Conservation (phyloP, 1,140 invertebrate genomes). For the Drosophila kurseongensis region DNA sequence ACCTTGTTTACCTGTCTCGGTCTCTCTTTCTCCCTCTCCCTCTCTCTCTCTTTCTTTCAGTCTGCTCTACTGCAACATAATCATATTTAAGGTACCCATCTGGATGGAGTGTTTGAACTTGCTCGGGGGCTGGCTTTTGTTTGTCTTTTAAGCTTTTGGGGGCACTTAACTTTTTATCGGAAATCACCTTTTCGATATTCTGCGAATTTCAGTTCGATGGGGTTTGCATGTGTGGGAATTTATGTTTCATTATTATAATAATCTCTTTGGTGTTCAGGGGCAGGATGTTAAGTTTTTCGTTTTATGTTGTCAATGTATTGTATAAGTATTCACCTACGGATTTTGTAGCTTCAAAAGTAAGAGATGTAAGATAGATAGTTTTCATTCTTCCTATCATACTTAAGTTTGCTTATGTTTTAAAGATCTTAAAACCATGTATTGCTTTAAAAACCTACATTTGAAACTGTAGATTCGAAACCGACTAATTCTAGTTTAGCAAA, state of each 20-base stretch:
- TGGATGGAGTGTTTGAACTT: constrained; percentile 62
- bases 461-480: too few relatives aligned
- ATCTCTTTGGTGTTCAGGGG: background rate
- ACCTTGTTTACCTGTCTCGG: constrained; percentile 50
- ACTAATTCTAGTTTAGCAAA: background rate
- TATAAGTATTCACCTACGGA: background rate
- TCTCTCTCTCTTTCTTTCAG: constrained; percentile 1
- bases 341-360: too few relatives aligned
- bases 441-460: background rate
- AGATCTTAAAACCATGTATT: background rate
- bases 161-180: constrained; percentile 79
- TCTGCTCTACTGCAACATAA: constrained; percentile 55
- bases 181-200: constrained; percentile 68
- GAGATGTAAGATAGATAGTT: too few relatives aligned
- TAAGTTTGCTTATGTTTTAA: too few relatives aligned
- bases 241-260: constrained; percentile 6
- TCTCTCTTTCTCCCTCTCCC: background rate
- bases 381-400: too few relatives aligned
- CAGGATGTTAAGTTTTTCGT: background rate
- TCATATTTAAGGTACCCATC: constrained; percentile 73
- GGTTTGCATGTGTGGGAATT: constrained; percentile 21
- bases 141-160: constrained; percentile 56
- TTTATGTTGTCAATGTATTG: background rate
- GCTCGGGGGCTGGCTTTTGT: constrained; percentile 45
- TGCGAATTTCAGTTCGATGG: constrained; percentile 59